Percentiles rank a stretch among this genome's conserved stretches.
Conservation (phyloP, 2,113 vertebrate genomes). For the Aphelocoma coerulescens region DNA sequence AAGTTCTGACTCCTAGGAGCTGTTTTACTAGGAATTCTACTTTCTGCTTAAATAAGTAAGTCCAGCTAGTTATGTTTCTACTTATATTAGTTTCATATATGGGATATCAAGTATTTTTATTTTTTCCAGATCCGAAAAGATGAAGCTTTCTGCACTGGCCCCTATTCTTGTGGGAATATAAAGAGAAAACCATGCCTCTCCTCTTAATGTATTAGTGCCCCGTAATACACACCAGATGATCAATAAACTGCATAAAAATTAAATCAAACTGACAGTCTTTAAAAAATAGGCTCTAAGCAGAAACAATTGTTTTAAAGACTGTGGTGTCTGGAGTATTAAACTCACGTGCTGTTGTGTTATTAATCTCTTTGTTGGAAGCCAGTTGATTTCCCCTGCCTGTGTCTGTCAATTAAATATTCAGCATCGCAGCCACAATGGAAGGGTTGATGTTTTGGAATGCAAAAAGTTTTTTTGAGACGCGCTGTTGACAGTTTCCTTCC, state of each 20-base stretch:
- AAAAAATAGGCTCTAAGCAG: constrained; percentile 66
- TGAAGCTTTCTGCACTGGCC: constrained; percentile 47
- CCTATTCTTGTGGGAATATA: constrained; percentile 60
- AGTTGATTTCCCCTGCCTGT: constrained; percentile 52
- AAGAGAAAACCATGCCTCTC: constrained; percentile 63
- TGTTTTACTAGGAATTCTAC: constrained; percentile 31
- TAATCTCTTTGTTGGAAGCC: constrained; percentile 71
- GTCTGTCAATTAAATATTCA: constrained; percentile 65
- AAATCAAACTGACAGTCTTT: constrained; percentile 71
- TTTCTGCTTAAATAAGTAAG: constrained; percentile 37
- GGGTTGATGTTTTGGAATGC: constrained; percentile 28
- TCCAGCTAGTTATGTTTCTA: constrained; percentile 35
- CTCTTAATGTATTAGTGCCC: constrained; percentile 64
- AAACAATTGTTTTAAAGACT: constrained; percentile 67
- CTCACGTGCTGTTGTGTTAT: constrained; percentile 69
- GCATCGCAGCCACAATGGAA: constrained; percentile 7
- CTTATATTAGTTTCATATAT: constrained; percentile 19
- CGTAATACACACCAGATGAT: constrained; percentile 74
- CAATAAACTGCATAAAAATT: constrained; percentile 72
- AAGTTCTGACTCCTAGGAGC: constrained; percentile 3
- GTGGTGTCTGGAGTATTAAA: constrained; percentile 72
- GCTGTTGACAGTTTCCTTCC: constrained; percentile 23
- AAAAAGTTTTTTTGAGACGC: background rate
- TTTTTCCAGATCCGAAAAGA: constrained; percentile 67
- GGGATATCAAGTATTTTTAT: constrained; percentile 47